Conservation (phyloP, 2,888 invertebrate genomes). For the Megalurothrips usitatus region DNA sequence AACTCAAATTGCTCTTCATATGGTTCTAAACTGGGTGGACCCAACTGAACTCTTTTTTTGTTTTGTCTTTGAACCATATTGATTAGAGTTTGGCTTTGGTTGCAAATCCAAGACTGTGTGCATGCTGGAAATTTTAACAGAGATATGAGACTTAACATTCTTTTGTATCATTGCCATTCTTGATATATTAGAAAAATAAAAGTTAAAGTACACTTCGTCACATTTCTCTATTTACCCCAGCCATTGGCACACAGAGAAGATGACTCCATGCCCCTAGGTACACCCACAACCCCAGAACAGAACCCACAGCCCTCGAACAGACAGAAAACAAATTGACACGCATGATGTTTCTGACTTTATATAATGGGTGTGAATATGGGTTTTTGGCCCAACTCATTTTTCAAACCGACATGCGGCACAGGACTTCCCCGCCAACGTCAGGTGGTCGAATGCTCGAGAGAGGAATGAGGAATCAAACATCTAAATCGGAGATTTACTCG, state of each 20-base stretch:
- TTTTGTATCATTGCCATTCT: not conserved
- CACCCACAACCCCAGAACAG: no score
- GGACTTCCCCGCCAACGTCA: no score
- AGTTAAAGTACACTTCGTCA: not conserved
- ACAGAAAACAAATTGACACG: no score
- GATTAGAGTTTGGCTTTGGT: not conserved
- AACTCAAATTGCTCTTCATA: not conserved
- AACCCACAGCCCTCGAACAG: no score
- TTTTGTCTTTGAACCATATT: not conserved
- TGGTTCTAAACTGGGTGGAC: not conserved
- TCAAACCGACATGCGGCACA: no score
- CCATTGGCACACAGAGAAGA: not conserved
- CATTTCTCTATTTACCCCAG: not conserved
- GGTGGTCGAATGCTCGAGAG: no score
- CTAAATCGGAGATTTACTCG: no score
- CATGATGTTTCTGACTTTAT: no score
- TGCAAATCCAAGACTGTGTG: not conserved
- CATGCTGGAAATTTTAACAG: not conserved
- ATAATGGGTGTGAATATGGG: no score
- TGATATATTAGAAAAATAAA: not conserved
- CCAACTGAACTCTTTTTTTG: not conserved
- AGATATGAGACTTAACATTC: conserved; percentile 12
- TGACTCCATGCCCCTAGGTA: no score
- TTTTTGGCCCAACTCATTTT: no score
- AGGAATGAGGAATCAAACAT: no score